These are phyloP conservation scores for Sapayoa aenigma DNA, from an alignment of 2,113 vertebrate species.

Conservation along the genomic window DNA sequence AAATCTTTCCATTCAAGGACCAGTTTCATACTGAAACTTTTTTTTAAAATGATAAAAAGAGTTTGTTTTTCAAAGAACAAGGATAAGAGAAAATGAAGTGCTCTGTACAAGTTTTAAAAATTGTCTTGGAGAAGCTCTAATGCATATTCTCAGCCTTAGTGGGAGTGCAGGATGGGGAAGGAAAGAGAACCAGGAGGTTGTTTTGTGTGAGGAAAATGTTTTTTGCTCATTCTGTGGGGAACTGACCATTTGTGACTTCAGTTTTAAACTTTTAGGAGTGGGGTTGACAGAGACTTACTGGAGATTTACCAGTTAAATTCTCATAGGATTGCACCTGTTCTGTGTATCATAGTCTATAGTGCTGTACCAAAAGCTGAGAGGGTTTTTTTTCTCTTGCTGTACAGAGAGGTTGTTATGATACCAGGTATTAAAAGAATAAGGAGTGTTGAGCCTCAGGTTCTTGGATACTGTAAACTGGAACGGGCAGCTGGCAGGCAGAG, in stretches of 20 bases:
- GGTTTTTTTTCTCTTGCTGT: not conserved
- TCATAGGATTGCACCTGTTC: not conserved
- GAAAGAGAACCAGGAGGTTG: not conserved
- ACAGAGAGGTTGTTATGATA: not conserved
- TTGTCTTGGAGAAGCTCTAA: not conserved
- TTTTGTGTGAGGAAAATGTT: not conserved
- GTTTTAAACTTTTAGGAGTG: not conserved
- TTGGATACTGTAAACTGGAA: not conserved
- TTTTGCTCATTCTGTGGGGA: not conserved
- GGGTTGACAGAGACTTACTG: not conserved
- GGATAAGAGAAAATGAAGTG: not conserved
- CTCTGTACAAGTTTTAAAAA: not conserved
- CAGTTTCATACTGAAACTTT: not conserved
- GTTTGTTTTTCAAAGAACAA: not conserved
- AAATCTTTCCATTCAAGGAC: not conserved
- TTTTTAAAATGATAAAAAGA: not conserved
- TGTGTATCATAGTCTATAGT: fast-evolving
- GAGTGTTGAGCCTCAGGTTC: not conserved
- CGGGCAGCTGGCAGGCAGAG: not conserved
- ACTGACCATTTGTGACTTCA: not conserved
- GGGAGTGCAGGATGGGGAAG: not conserved
- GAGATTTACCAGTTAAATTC: not conserved
- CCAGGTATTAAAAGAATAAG: not conserved
- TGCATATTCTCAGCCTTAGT: not conserved
- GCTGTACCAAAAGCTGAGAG: not conserved